phyloP scores from a whole-genome alignment of 1,140 invertebrate genomes.

The Cydia pomonella region DNA sequence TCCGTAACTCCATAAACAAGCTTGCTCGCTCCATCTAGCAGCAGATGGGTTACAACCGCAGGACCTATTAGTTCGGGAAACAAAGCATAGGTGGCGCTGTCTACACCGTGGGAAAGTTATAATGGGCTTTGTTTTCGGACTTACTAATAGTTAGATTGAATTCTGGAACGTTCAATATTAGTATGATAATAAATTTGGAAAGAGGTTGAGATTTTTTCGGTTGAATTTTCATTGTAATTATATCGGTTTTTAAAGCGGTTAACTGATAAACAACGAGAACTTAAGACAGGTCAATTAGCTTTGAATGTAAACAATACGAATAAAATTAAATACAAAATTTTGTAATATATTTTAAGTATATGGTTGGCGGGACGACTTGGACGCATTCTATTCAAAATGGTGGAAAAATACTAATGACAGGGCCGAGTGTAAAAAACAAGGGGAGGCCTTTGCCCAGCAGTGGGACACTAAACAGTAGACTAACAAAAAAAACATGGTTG shows the following conservation, averaged over 20 bases:
- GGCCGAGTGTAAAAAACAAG: too few relatives aligned
- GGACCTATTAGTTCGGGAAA: not conserved
- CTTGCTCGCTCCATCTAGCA: not conserved
- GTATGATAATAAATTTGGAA: not conserved
- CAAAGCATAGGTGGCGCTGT: constrained; percentile 1
- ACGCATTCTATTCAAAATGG: too few relatives aligned
- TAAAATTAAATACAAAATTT: too few relatives aligned
- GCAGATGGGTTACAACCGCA: not conserved
- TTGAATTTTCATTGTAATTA: not conserved
- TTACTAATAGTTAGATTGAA: constrained; percentile 22
- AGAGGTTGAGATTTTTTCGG: not conserved
- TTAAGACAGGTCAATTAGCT: too few relatives aligned
- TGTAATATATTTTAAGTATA: too few relatives aligned
- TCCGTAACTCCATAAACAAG: constrained; percentile 11
- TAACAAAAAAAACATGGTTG: too few relatives aligned
- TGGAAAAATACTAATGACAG: too few relatives aligned
- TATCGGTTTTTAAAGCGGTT: not conserved
- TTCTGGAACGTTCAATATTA: not conserved
- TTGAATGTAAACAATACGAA: too few relatives aligned
- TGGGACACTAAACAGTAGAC: too few relatives aligned
- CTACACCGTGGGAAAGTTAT: constrained; percentile 2
- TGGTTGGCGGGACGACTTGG: too few relatives aligned
- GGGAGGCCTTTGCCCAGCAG: too few relatives aligned
- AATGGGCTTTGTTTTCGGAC: constrained; percentile 14
- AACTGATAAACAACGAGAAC: too few relatives aligned